Base-by-base conservation (phyloP, 2,888 invertebrate species). In the Shargacucullia verbasci region DNA sequence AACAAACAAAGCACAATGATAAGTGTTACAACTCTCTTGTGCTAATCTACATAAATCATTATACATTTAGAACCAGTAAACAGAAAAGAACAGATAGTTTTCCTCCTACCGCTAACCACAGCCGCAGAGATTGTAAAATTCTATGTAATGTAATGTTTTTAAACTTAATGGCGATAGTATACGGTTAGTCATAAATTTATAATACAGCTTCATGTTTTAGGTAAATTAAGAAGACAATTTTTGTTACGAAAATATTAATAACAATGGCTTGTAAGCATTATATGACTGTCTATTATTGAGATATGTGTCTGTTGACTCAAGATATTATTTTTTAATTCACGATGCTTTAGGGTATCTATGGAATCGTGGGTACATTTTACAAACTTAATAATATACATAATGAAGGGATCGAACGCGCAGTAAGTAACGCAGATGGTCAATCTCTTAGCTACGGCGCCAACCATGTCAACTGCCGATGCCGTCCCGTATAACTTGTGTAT, bases 261-360 rank as follows among this genome's bases (percentile, higher is more conserved):
- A 50, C n/a, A n/a, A 35, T 10, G 25, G 37, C 46, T 7, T 34
- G 1, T 35, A 70, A 33, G 34, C 34, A 54, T 25, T 25, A 70
- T 39, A 57, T 37, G 59, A 44, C 43, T 63, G 59, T 46, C 11
- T 66, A 53, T 58, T 57, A 64, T 66, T 66, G 50, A 50, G 46
- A 55, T 43, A 65, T 58, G 47, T 58, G 65, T 46, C 49, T 29
- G 27, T 29, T 29, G 29, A 6, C 29, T 29, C 29, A 14, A 15
- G 15, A 31, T 43, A 33, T 43, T 13, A 37, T 41, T 29, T n/a
- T n/a, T n/a, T n/a, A n/a, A n/a, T n/a, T n/a, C n/a, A n/a, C n/a
- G n/a, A n/a, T n/a, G n/a, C n/a, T n/a, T n/a, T n/a, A n/a, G n/a
- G n/a, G n/a, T n/a, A n/a, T n/a, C n/a, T n/a, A n/a, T n/a, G n/a